phyloP scores from a whole-genome alignment of 92 coral and sea anemone species.

The Zoanthus solanderi region DNA sequence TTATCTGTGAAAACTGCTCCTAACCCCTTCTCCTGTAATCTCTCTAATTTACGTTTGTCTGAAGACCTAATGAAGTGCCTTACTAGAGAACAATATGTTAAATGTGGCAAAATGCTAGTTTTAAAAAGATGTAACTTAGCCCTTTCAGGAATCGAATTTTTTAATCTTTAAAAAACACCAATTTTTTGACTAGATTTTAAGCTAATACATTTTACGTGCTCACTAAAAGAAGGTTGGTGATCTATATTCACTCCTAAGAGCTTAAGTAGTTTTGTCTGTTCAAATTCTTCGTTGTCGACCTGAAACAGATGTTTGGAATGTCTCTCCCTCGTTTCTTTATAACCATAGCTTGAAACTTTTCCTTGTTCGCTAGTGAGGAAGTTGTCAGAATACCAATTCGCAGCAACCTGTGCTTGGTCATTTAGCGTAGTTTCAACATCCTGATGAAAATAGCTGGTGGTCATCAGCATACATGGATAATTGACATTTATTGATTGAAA shows the following conservation, averaged over 20 bases:
- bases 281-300: constrained; percentile 39
- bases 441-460: constrained; percentile 36
- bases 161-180: too few relatives aligned
- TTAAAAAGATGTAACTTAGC: neutral
- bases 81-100: too few relatives aligned
- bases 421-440: neutral
- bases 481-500: too few relatives aligned
- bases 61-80: too few relatives aligned
- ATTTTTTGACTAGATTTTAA: neutral
- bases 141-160: too few relatives aligned
- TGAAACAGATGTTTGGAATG: constrained; percentile 9
- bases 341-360: too few relatives aligned
- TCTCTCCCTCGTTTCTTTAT: constrained; percentile 8
- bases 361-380: too few relatives aligned
- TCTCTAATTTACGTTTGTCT: too few relatives aligned
- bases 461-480: neutral
- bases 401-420: constrained; percentile 10
- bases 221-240: constrained; percentile 2
- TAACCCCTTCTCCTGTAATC: too few relatives aligned
- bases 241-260: constrained; percentile 23
- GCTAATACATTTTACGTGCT: neutral
- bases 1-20: too few relatives aligned
- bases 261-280: constrained; percentile 37
- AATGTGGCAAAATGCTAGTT: neutral
- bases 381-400: neutral